Base-by-base conservation (phyloP, 1,140 invertebrate genomes). In the Drosophila micromelanica region DNA sequence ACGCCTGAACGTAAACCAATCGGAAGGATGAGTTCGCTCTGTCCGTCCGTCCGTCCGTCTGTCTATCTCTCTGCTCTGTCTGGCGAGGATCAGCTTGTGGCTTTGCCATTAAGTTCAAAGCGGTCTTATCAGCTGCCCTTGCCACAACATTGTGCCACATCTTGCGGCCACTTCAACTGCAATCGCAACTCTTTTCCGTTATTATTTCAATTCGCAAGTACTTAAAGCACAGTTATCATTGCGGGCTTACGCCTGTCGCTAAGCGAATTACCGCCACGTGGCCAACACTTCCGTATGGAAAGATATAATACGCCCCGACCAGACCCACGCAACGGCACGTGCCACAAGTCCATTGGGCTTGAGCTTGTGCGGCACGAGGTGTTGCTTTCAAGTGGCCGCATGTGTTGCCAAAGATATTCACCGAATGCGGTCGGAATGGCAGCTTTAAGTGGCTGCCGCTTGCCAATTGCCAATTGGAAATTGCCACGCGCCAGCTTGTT, bases 131-230 rank as follows among this genome's bases (percentile, higher is more conserved):
- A 61, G 17, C 37, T 4, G 46, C 48, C 40, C 63, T 55, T 74
- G 76, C 68, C 73, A 60, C 48, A 70, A 84, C 65, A 76, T 70
- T 70, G 55, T 23, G 52, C 12, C 37, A 57, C 40, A 77, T 73
- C 54, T 84, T 54, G 70, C 46, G 80, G 20, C 42, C 51, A 62
- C 57, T 72, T 80, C 74, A 79, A 72, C 68, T 81, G 32, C 56
- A 77, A 74, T 80, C 76, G 74, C 71, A 87, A 86, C 82, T 87
- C 82, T 78, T 86, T 86, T 82, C 75, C n/a, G n/a, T n/a, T 73
- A 76, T 86, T 49, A 37, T 57, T 65, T 49, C 11, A 46, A 80
- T 64, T 38, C 38, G 76, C 65, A 68, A 32, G 68, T 45, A 32
- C 32, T 35, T 70, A 73, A 85, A 85, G 81, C 81, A 51, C 81